Evolutionary conservation across 2,797 vertebrate species (phyloP).

Genomic region (Lutjanus argentimaculatus): DNA sequence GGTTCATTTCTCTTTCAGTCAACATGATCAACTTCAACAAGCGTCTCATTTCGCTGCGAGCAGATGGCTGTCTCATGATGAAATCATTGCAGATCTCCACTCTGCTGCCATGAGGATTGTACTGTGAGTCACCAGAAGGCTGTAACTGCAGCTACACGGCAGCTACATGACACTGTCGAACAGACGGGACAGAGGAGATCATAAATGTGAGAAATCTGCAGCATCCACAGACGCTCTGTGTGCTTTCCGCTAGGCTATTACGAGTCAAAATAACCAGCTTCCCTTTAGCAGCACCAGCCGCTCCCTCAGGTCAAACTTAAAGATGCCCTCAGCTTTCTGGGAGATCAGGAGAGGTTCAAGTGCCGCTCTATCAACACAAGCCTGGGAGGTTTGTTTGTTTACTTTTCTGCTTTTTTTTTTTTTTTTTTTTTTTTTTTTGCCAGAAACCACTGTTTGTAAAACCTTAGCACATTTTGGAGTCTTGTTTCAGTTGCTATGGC

Average conservation of each 20-base stretch:
- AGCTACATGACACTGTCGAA: slow-evolving; percentile 12
- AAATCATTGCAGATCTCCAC: slow-evolving; percentile 58
- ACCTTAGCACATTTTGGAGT: slow-evolving; percentile 33
- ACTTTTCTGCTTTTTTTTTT: slow-evolving; percentile 35
- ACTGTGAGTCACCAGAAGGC: slow-evolving; percentile 47
- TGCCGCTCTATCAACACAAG: slow-evolving; percentile 1
- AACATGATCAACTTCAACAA: slow-evolving; percentile 34
- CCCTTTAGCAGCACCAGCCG: slow-evolving; percentile 18
- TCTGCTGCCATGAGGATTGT: slow-evolving; percentile 40
- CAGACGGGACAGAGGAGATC: slow-evolving; percentile 22
- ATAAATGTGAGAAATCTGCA: slow-evolving; percentile 39
- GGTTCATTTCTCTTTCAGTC: slow-evolving; percentile 26
- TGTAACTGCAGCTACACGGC: slow-evolving; percentile 31
- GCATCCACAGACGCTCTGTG: neutral
- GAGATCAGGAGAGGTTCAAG: slow-evolving; percentile 35
- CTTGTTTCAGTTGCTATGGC: slow-evolving; percentile 69
- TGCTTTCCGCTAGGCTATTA: slow-evolving; percentile 13
- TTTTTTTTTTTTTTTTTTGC: slow-evolving; percentile 44
- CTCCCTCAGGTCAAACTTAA: slow-evolving; percentile 35
- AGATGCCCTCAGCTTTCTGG: slow-evolving; percentile 22
- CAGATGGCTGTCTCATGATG: slow-evolving; percentile 67
- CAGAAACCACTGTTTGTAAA: slow-evolving; percentile 43
- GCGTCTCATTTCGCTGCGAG: slow-evolving; percentile 35
- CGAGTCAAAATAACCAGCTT: slow-evolving; percentile 26
- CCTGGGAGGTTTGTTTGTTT: slow-evolving; percentile 56